Base-by-base conservation (phyloP, 2,888 invertebrate species). In the Helleia helle region DNA sequence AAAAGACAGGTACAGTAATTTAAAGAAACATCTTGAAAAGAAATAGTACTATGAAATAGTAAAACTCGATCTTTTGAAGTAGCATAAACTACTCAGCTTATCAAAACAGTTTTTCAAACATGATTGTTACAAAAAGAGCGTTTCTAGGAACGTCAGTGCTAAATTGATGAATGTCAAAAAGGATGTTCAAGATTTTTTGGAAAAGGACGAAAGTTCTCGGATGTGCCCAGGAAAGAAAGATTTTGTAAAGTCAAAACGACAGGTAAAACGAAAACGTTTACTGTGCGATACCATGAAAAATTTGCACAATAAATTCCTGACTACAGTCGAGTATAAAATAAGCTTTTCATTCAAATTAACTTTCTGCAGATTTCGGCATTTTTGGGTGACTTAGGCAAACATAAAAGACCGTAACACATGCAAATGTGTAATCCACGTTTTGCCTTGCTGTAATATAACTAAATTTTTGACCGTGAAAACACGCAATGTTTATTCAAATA, bases 201-300 rank as follows among this genome's bases (percentile, higher is more conserved):
- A 51, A 38, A 51, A 49, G 37, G 51, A 51, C 41, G 49, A 49
- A 43, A 51, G 36, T 40, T 49, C 51, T 22, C 36, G 48, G 26
- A 51, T 50, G 50, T 48, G 44, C 47, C 50, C 48, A 13, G 47
- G 48, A 28, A 48, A 50, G 37, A 50, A 42, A 50, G 46, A 48
- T 18, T 51, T 29, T 47, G 17, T 48, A 24, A 51, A 31, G 36
- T 47, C 45, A 40, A 44, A 47, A 9, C 44, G 45, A 15, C 31
- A 45, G 31, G 28, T 30, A 14, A 42, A 50, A 47, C 49, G 46
- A 47, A 46, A 44, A 30, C 50, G 47, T 50, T 12, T 47, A 31
- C 30, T 47, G 38, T 44, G 29, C 38, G 47, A 47, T 34, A 47
- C 44, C 24, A 28, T 46, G 30, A n/a, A 46, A 15, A 50, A 46